A percentile compares a stretch with the other conserved stretches of the same genome.
Evolutionary conservation across 2,797 vertebrate genomes (phyloP).

Genomic region (Enteromius paludinosus): DNA sequence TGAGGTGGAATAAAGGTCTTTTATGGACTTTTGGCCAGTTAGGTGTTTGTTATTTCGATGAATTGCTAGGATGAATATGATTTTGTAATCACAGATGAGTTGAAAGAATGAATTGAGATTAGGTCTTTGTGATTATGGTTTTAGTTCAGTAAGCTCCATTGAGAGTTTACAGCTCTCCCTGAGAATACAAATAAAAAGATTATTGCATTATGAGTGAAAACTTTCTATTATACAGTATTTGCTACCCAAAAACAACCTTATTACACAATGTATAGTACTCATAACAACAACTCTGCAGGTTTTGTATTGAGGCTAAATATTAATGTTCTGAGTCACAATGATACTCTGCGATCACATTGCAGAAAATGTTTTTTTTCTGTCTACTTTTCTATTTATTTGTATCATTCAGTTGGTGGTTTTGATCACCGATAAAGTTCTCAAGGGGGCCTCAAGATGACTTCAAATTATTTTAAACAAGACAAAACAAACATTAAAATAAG

Average conservation of each 20-base stretch:
- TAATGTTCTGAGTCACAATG: neutral
- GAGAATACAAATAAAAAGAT: neutral
- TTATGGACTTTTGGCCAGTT: neutral
- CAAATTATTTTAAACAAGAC: neutral
- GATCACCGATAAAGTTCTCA: neutral
- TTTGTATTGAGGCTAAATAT: slow-evolving; percentile 1
- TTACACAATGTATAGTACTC: neutral
- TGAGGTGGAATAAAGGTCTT: neutral
- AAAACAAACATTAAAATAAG: neutral
- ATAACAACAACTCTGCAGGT: neutral
- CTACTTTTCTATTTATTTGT: neutral
- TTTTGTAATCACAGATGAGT: neutral
- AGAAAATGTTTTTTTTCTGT: neutral
- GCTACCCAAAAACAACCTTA: neutral
- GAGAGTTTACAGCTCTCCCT: neutral
- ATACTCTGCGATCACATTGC: neutral
- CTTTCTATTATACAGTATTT: neutral
- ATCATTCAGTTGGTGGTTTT: neutral
- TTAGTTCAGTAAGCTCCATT: neutral
- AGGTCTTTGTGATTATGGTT: neutral
- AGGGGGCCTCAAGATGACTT: neutral
- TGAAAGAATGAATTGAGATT: neutral
- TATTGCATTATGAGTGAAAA: neutral
- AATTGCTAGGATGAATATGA: neutral
- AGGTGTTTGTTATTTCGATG: neutral